Evolutionary conservation across 2,113 vertebrate species (phyloP).

Genomic region (Perca flavescens): DNA sequence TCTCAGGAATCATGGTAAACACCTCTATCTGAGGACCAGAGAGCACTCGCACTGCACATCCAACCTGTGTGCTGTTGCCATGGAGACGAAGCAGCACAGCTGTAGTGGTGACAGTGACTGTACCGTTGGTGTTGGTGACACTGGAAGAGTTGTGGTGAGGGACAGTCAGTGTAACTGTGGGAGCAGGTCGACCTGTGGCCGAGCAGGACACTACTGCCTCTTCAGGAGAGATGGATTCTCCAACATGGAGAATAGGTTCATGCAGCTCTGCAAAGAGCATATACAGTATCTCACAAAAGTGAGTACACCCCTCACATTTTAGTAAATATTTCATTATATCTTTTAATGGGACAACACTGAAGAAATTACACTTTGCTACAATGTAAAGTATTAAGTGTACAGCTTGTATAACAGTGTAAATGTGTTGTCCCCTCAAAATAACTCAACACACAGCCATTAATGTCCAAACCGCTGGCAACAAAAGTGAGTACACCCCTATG

Average conservation of each 20-base stretch:
- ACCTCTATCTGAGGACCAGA: constrained; percentile 4
- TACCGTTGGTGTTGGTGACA: constrained; percentile 34
- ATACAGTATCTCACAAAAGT: too few species aligned
- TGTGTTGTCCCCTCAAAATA: too few species aligned
- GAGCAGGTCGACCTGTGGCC: constrained; percentile 62
- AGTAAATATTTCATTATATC: too few species aligned
- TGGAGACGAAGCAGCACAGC: constrained; percentile 11
- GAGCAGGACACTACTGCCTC: constrained; percentile 56
- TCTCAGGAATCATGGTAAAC: not conserved
- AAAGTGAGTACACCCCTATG: too few species aligned
- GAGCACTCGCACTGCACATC: constrained; percentile 32
- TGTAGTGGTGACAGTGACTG: constrained; percentile 41
- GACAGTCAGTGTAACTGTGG: constrained; percentile 30
- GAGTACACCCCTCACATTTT: too few species aligned
- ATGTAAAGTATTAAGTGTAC: too few species aligned
- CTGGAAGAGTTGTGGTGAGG: not conserved
- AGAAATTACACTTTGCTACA: too few species aligned
- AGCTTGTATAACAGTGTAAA: too few species aligned
- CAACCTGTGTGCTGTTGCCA: not conserved
- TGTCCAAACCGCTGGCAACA: too few species aligned
- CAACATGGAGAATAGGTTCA: constrained; percentile 32
- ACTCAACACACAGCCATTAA: too few species aligned
- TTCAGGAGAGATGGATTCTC: not conserved
- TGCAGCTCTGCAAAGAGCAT: constrained; percentile 54
- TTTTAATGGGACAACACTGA: too few species aligned